Evolutionary conservation across 2,113 vertebrate species (phyloP).

Genomic region (human (Homo sapiens)): DNA sequence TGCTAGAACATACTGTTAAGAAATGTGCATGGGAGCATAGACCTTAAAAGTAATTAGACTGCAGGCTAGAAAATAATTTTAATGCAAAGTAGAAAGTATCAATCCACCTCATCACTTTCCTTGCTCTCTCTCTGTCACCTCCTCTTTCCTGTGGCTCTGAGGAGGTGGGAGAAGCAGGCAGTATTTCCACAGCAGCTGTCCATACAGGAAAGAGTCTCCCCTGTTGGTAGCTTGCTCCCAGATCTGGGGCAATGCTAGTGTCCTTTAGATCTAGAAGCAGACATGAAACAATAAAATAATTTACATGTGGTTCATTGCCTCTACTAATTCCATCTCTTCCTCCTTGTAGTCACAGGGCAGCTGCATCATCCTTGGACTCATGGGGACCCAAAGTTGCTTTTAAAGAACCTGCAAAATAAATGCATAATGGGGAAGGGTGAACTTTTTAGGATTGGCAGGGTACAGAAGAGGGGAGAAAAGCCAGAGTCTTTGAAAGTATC

Average conservation of each 20-base stretch:
- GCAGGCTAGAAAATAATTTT: slow-evolving; percentile 65
- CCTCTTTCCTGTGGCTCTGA: neutral
- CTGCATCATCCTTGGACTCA: neutral
- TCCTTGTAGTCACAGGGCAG: slow-evolving; percentile 26
- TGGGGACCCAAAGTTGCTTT: neutral
- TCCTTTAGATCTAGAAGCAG: slow-evolving; percentile 43
- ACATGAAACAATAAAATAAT: slow-evolving; percentile 60
- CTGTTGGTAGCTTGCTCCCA: neutral
- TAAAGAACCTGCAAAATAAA: slow-evolving; percentile 74
- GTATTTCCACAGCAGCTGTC: neutral
- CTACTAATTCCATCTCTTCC: neutral
- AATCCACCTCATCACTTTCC: slow-evolving; percentile 13
- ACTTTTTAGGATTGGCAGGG: neutral
- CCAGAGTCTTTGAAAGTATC: neutral
- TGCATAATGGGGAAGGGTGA: neutral
- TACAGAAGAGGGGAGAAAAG: neutral
- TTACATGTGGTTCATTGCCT: slow-evolving; percentile 39
- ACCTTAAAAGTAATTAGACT: slow-evolving; percentile 58
- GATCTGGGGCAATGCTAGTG: neutral
- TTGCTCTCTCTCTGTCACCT: neutral
- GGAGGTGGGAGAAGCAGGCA: neutral
- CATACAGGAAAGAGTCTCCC: neutral
- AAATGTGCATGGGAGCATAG: neutral
- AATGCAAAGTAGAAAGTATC: slow-evolving; percentile 59
- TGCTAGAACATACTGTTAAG: neutral